Percentiles rank a stretch among this genome's conserved stretches.
phyloP scores from a whole-genome alignment of 2,113 vertebrate species.

The Stomatorhinus ivindoensis region DNA sequence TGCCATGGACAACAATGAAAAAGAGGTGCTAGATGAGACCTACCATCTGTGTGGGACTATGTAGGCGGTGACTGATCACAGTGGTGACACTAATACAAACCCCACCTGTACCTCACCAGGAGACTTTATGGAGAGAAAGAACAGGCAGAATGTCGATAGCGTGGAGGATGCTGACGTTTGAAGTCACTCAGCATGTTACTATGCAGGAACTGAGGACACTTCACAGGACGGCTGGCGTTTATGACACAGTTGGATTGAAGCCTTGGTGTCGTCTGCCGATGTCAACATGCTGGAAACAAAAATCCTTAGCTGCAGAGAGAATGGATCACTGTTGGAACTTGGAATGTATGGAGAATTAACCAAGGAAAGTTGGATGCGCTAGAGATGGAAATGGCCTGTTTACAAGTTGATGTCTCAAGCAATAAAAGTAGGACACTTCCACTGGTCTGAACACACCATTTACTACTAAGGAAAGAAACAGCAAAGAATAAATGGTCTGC shows the following conservation, averaged over 20 bases:
- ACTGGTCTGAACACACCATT: not conserved
- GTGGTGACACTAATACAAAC: not conserved
- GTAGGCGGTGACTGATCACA: not conserved
- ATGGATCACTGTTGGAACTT: not conserved
- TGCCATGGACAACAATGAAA: not conserved
- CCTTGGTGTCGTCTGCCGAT: not conserved
- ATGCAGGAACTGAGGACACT: not conserved
- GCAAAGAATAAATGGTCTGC: not conserved
- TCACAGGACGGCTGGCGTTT: not conserved
- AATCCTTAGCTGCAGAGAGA: not conserved
- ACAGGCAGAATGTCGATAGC: not conserved
- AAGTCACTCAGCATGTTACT: not conserved
- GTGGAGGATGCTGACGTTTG: not conserved
- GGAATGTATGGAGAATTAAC: not conserved
- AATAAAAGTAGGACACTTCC: not conserved
- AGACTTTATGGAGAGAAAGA: not conserved
- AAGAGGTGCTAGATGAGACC: not conserved
- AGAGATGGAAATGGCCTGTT: not conserved
- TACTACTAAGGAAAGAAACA: not conserved
- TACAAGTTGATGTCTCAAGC: not conserved
- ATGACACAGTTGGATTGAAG: not conserved
- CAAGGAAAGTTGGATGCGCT: not conserved
- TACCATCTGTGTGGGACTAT: not conserved
- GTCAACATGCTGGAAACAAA: not conserved
- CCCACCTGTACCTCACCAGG: not conserved